These are phyloP conservation scores for Poecilia picta DNA, from an alignment of 2,797 vertebrate species.

Conservation along the genomic window DNA sequence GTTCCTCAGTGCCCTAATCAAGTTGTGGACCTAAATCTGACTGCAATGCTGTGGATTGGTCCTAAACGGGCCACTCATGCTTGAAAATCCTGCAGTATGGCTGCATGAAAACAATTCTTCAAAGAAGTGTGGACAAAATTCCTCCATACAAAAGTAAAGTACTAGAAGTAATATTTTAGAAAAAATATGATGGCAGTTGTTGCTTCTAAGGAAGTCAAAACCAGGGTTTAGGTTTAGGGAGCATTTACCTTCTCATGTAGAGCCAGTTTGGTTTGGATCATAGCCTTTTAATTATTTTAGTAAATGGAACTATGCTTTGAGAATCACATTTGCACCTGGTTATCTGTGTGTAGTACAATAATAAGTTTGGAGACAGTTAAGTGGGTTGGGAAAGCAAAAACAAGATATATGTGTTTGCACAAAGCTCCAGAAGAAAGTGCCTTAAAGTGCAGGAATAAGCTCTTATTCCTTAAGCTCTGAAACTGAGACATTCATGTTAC, in stretches of 20 bases:
- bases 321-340: neutral
- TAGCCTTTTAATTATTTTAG: neutral
- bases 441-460: neutral
- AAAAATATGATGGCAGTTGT: neutral
- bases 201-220: neutral
- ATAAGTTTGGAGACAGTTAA: neutral
- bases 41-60: neutral
- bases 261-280: neutral
- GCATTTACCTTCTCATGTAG: neutral
- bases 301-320: neutral
- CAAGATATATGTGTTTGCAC: neutral
- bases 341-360: neutral
- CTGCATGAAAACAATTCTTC: no score
- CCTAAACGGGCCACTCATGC: neutral
- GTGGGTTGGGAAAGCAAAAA: neutral
- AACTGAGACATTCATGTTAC: neutral
- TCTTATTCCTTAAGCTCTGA: neutral
- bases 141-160: neutral
- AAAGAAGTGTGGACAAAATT: neutral
- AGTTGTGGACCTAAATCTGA: neutral
- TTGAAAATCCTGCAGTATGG: neutral
- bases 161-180: neutral
- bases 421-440: neutral
- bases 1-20: neutral
- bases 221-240: neutral